These are phyloP conservation scores for Torymus auratus DNA, from an alignment of 2,888 invertebrate genomes.

Conservation along the genomic window DNA sequence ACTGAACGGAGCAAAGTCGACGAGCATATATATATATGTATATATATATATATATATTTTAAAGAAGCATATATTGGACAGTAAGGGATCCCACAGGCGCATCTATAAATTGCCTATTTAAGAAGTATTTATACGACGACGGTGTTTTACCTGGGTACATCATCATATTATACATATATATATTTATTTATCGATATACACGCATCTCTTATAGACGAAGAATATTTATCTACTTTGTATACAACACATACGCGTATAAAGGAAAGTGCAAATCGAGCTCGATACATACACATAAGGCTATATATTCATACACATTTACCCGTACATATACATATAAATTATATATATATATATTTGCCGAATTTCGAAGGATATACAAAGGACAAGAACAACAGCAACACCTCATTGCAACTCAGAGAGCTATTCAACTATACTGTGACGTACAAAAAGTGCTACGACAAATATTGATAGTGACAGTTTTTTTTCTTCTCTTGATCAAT, in stretches of 20 bases:
- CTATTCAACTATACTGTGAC: background rate
- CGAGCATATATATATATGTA: conserved; percentile 22
- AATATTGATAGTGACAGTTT: conserved; percentile 40
- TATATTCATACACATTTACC: background rate
- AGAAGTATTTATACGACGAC: conserved; percentile 9
- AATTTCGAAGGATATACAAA: background rate
- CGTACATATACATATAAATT: no score
- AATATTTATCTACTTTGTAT: conserved; percentile 57
- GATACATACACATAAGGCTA: background rate
- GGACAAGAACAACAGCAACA: background rate
- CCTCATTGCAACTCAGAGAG: conserved; percentile 14
- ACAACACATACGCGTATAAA: conserved; percentile 20
- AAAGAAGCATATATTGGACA: conserved; percentile 23
- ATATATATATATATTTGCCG: background rate
- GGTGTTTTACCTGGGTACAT: conserved; percentile 8
- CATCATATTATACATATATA: conserved; percentile 5
- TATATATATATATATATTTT: conserved; percentile 41
- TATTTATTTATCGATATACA: conserved; percentile 56
- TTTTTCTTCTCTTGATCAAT: no score
- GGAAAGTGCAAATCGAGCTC: background rate
- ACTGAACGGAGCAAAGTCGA: background rate
- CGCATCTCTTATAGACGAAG: background rate
- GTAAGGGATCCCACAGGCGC: conserved; percentile 38
- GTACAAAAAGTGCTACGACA: conserved; percentile 4
- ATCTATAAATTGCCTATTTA: no score